phyloP scores from a whole-genome alignment of 2,797 vertebrate genomes.

The Oryzias sinensis region DNA sequence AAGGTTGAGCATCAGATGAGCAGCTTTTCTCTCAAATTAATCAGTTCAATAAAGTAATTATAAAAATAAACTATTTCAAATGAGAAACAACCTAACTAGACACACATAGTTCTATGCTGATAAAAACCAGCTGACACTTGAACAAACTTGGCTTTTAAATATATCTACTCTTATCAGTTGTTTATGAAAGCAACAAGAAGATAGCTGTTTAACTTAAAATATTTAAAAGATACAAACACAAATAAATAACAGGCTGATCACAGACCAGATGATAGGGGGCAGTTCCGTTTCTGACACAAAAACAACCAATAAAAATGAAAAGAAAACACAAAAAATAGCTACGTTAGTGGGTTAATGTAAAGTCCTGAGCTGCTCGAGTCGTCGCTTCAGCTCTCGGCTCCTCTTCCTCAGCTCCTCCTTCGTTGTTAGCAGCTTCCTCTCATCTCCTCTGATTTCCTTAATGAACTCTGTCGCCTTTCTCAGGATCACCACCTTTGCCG shows the following conservation, averaged over 20 bases:
- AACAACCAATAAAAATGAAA: not conserved
- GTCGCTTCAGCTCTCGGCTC: constrained; percentile 83
- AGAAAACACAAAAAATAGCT: not conserved
- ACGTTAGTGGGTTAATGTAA: not conserved
- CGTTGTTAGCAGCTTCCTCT: constrained; percentile 78
- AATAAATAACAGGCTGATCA: not conserved
- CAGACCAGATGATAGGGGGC: not conserved
- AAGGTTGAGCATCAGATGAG: not conserved
- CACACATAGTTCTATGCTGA: not conserved
- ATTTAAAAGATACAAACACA: not conserved
- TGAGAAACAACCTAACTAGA: not conserved
- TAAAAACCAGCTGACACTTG: not conserved
- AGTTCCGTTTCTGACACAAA: not conserved
- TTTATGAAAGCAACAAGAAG: too few relatives aligned
- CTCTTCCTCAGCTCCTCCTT: constrained; percentile 83
- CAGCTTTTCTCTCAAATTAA: not conserved
- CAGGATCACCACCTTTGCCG: constrained; percentile 89
- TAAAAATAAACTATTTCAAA: constrained; percentile 27
- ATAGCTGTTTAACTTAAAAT: too few relatives aligned
- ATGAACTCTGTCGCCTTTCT: constrained; percentile 87
- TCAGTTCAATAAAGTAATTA: constrained; percentile 5
- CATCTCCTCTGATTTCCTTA: constrained; percentile 77
- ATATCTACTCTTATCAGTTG: too few relatives aligned
- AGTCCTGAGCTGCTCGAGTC: constrained; percentile 83
- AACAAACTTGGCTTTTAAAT: constrained; percentile 3